phyloP scores from a whole-genome alignment of 2,797 vertebrate species.

The Tenualosa ilisha region DNA sequence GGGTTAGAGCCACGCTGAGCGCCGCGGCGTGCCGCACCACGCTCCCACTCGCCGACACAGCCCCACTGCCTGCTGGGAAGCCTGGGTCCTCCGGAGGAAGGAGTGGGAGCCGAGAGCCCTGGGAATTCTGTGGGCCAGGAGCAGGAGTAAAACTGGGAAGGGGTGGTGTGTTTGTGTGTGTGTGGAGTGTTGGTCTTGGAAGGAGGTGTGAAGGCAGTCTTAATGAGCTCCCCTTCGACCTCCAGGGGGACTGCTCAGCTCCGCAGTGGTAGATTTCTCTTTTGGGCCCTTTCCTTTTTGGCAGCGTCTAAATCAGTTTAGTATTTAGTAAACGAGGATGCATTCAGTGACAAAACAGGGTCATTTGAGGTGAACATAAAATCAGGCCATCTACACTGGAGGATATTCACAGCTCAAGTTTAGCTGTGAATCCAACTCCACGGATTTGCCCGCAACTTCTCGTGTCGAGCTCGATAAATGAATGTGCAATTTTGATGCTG shows the following conservation, averaged over 20 bases:
- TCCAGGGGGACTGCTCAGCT: constrained; percentile 47
- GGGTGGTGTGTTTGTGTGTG: background rate
- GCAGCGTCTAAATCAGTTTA: constrained; percentile 31
- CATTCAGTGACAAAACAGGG: constrained; percentile 47
- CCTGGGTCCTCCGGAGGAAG: constrained; percentile 62
- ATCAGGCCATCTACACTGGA: constrained; percentile 30
- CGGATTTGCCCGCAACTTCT: constrained; percentile 29
- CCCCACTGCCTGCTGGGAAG: constrained; percentile 67
- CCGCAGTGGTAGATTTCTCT: constrained; percentile 37
- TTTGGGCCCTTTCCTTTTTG: constrained; percentile 40
- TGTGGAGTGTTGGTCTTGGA: constrained; percentile 50
- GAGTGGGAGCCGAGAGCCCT: constrained; percentile 58
- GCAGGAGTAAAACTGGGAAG: constrained; percentile 55
- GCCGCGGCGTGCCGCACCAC: background rate
- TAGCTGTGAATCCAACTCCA: background rate
- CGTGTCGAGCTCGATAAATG: constrained; percentile 6
- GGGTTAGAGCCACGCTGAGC: constrained; percentile 64
- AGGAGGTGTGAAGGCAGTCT: constrained; percentile 58
- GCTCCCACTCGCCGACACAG: constrained; percentile 66
- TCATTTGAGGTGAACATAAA: constrained; percentile 60
- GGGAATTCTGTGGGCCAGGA: constrained; percentile 71
- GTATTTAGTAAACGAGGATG: constrained; percentile 15
- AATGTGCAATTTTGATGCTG: background rate
- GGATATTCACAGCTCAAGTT: background rate
- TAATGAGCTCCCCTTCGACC: constrained; percentile 59